Evolutionary conservation across 2,888 invertebrate species (phyloP).

Genomic region (Drosophila neutralis): DNA sequence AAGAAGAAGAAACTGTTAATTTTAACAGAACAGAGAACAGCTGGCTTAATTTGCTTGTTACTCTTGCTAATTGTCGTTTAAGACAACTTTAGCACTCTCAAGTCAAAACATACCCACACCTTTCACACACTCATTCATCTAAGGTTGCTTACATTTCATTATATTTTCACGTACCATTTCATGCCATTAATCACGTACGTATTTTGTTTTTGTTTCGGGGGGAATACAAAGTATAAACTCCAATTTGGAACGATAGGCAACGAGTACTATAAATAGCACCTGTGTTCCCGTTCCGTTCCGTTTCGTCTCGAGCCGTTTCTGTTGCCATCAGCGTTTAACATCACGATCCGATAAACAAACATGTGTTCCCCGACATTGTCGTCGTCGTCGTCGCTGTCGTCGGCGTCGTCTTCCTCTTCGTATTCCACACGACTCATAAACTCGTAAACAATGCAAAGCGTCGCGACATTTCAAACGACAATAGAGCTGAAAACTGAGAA

Average conservation of each 20-base stretch:
- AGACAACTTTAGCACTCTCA: background rate
- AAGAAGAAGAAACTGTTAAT: background rate
- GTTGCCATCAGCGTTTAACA: constrained; percentile 5
- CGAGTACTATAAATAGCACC: constrained; percentile 5
- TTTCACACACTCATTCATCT: background rate
- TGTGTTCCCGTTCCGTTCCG: background rate
- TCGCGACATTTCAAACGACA: constrained; percentile 33
- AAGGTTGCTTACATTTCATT: background rate
- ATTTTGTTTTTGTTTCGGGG: background rate
- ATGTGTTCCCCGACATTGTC: constrained; percentile 12
- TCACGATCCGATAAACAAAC: constrained; percentile 20
- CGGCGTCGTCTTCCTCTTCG: background rate
- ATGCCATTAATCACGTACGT: constrained; percentile 3
- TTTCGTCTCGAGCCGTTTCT: background rate
- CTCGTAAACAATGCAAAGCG: constrained; percentile 39
- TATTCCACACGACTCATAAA: constrained; percentile 11
- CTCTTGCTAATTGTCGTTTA: background rate
- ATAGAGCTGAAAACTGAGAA: constrained; percentile 27
- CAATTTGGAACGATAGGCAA: background rate
- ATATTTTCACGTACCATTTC: constrained; percentile 10
- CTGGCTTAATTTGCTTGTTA: background rate
- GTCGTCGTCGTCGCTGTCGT: constrained; percentile 5
- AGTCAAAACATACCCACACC: background rate
- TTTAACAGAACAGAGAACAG: background rate
- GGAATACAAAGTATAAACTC: background rate